Evolutionary conservation across 2,888 invertebrate species (phyloP), one percentile per base, ranked within the genome.

Genomic region (Chrysopilus asiliformis): DNA sequence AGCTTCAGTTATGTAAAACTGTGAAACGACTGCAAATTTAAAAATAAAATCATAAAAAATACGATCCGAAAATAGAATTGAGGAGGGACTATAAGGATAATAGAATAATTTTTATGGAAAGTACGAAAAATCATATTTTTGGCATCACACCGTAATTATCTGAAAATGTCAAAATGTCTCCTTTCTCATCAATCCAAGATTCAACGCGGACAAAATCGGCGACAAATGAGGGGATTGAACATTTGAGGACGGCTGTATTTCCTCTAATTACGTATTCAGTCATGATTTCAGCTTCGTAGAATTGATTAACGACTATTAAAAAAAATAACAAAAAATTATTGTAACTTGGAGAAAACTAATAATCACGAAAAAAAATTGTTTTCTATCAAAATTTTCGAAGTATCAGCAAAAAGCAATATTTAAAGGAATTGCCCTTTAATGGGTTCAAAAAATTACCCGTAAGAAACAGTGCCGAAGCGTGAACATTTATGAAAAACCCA

Each of bases 1-100:
- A 56, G 89, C 83, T 68, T 87, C 85, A 51, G 85, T 83, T 65
- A 83, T 79, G 72, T 83, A 89, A 68, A 75, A 77, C 72, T 87
- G 87, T 55, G 83, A 76, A 56, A 87, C 85, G 65, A 86, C 87
- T 87, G 71, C 58, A 67, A 65, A 50, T 47, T 47, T 30, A 22
- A 36, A 50, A 45, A 43, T 16, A 36, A 34, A 22, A 9, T 31
- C 45, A 45, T 41, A 41, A 41, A 15, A 33, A 32, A 19, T 32
- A 27, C 15, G 12, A 10, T 28, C 15, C 18, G 9, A 30, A 4
- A 9, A 24, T 26, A n/a, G 16, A 18, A 4, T 13, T 27, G 28
- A 28, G 3, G 24, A 14, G 28, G 20, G 25, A 15, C 13, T 10
- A 22, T 25, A 18, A 4, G 14, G 2, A 24, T 24, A 10, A 10